Base-by-base conservation (phyloP, 2,888 invertebrate species). In the Fragum sueziense region DNA sequence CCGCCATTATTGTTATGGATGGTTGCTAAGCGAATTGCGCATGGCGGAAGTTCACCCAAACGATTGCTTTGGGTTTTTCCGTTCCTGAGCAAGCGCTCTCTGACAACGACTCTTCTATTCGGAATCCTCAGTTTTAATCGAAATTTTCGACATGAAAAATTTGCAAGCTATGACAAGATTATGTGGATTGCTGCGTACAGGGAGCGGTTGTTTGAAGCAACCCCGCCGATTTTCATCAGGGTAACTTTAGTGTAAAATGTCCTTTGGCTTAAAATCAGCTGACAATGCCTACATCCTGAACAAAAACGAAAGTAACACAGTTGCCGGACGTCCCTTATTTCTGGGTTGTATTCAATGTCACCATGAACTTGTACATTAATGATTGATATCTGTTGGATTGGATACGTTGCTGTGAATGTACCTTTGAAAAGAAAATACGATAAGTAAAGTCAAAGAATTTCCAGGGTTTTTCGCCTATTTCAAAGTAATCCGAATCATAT, bases 1-100 rank as follows among this genome's bases (percentile, higher is more conserved):
- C 87, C 85, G 88, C 91, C 90, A 90, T 91, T 82, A 79, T 86
- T 90, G 90, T 90, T 89, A 80, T 67, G 59, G 51, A 68, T 76
- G 76, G 91, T 90, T 91, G 90, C 90, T 88, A 90, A 61, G 90
- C 78, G 76, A 74, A 70, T 68, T 79, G 79, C 78, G 82, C 88
- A 75, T 78, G 84, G 80, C 85, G 80, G 71, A 61, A 65, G 33
- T 31, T 9, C 57, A 25, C 25, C 4, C n/a, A 14, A 25, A 57
- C 27, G 57, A 57, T 57, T 25, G 57, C 9, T 25, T 9, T 47
- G 3, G 7, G 17, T 20, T 47, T 37, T 37, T 37, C 37, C 6
- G 37, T 9, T 9, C 37, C 6, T 20, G n/a, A 14, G 25, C 25
- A 25, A 25, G 57, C 57, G 57, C 14, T 27, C 25, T 22, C 2